Base-by-base conservation (phyloP, 2,797 vertebrate genomes). In the Gallinago solitaria region DNA sequence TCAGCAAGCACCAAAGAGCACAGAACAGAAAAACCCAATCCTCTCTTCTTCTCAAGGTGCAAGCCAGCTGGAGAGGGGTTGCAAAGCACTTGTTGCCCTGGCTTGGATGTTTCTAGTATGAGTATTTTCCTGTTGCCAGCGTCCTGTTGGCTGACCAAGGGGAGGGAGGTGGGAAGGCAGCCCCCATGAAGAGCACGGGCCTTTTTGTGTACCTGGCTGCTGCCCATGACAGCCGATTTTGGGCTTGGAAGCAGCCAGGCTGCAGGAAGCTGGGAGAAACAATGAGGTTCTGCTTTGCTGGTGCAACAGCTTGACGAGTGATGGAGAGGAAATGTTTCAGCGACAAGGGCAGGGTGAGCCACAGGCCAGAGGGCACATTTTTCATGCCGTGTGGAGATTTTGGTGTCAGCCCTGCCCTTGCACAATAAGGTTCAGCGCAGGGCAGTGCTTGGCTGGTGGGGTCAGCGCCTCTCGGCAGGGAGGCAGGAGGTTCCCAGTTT, bases 111-210 rank as follows among this genome's bases (percentile, higher is more conserved):
- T 79, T 63, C 50, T 73, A 67, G 6, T 30, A 9, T 10, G 30
- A 79, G 5, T 16, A 11, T 7, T 20, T 35, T 80, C 35, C 43
- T 1, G 1, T 14, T 67, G 16, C 25, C 0, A 0, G 33, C 16
- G 33, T 19, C 10, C 41, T 39, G 18, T 28, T 7, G 8, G 33
- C 27, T 73, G 63, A 39, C 3, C 1, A 3, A 57, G 41, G 41
- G 21, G 47, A 51, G 6, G 30, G 32, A 78, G 24, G 33, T 76
- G 64, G 59, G 30, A 51, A 60, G 0, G 2, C 41, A 74, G 30
- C 16, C 20, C 27, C 32, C 0, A 0, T 50, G 56, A 43, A n/a
- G 3, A 48, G 32, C 45, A 18, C 0, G 2, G 30, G 32, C 28
- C 16, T 32, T 70, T 83, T 70, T 71, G 63, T 53, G 37, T 79